Conservation (phyloP, 2,888 invertebrate genomes). For the Anaspis maculata region DNA sequence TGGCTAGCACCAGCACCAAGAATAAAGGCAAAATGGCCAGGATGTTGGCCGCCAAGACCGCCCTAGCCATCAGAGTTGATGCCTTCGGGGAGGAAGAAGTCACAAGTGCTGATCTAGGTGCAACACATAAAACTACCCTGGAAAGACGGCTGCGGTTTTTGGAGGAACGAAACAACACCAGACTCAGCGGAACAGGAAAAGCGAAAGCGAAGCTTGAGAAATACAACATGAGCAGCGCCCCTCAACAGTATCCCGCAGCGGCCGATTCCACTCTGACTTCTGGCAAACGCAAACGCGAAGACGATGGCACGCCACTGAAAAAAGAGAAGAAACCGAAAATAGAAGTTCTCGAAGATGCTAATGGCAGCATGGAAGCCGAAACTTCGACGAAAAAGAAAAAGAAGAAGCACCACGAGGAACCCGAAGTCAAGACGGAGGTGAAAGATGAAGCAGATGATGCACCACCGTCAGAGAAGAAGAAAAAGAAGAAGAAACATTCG, state of each 20-base stretch:
- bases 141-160: slow-evolving; percentile 71
- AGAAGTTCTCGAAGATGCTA: slow-evolving; percentile 26
- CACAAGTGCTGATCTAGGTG: slow-evolving; percentile 73
- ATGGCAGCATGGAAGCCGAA: slow-evolving; percentile 20
- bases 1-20: slow-evolving; percentile 82
- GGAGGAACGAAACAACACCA: slow-evolving; percentile 75
- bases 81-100: slow-evolving; percentile 90
- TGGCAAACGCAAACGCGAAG: slow-evolving; percentile 51
- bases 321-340: slow-evolving; percentile 33
- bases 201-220: slow-evolving; percentile 87
- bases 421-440: slow-evolving; percentile 21
- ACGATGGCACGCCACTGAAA: slow-evolving; percentile 39
- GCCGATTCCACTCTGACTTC: slow-evolving; percentile 74
- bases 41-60: slow-evolving; percentile 94
- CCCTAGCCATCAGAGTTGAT: slow-evolving; percentile 88
- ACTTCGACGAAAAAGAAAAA: slow-evolving; percentile 23
- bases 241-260: slow-evolving; percentile 68
- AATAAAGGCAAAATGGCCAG: slow-evolving; percentile 93
- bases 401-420: slow-evolving; percentile 24
- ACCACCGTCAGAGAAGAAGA: slow-evolving; percentile 20
- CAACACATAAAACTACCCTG: slow-evolving; percentile 81
- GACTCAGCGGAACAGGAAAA: slow-evolving; percentile 84
- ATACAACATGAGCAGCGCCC: slow-evolving; percentile 81
- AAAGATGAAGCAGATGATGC: slow-evolving; percentile 19
- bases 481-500: slow-evolving; percentile 25